Base-by-base conservation (phyloP, 2,113 vertebrate genomes). In the Mohoua ochrocephala region DNA sequence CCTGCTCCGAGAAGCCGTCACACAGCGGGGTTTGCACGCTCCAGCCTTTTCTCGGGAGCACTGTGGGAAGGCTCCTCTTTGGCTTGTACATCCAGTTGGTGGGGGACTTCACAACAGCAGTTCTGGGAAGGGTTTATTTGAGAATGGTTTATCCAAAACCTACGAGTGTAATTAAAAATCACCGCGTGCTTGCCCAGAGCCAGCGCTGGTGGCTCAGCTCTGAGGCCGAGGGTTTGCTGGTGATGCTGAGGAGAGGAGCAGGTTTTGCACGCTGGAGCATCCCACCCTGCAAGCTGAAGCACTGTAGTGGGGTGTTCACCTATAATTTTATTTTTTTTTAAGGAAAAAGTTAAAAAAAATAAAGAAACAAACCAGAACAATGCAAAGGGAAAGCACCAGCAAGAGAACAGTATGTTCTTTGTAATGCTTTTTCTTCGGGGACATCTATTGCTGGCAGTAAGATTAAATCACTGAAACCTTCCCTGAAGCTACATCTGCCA, bases 401-500 rank as follows among this genome's bases (percentile, higher is more conserved):
- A 57, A 93, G 82, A 97, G 95, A 96, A 97, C 93, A 97, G 92
- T 84, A 42, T 91, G 95, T 94, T 96, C 93, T 96, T 96, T 97
- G 95, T 97, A 96, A 93, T 92, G 95, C 87, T 74, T 93, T 92
- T 94, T 92, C 91, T 89, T 94, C n/a, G 15, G 93, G 84, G 92
- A 92, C 87, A 92, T 95, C 93, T 94, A 86, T 85, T 97, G 93
- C 93, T 96, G 93, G 91, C 96, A 97, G 73, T 97, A 96, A 95
- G 91, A 96, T 91, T 95, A 96, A 96, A 96, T 97, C 94, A 94
- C 82, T 96, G 92, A 85, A 97, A 96, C 90, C 91, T 97, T 97
- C 97, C 96, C 96, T 91, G 95, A 88, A 96, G 94, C 95, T 96
- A 96, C 94, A 96, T 97, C 95, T 97, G 95, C 96, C 95, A 86